Evolutionary conservation across 2,113 vertebrate species (phyloP).

Genomic region (Gymnorhina tibicen): DNA sequence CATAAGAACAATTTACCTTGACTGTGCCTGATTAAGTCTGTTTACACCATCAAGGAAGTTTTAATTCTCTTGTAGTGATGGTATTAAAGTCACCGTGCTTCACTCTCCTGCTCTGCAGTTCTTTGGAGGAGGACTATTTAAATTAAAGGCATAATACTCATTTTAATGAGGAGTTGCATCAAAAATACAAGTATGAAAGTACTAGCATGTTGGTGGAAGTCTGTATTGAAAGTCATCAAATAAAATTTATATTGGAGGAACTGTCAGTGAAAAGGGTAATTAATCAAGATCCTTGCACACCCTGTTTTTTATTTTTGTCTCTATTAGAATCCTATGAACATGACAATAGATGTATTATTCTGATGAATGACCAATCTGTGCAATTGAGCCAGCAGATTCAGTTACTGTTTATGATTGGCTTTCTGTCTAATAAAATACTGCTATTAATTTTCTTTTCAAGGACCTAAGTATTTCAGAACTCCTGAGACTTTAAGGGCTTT

Average conservation of each 20-base stretch:
- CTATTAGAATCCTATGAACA: not conserved
- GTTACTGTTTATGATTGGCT: not conserved
- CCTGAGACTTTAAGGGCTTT: not conserved
- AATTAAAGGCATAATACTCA: not conserved
- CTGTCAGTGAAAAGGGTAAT: conserved; percentile 7
- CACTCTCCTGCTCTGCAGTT: not conserved
- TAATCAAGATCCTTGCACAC: not conserved
- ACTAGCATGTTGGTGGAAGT: not conserved
- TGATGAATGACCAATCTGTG: not conserved
- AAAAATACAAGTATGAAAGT: not conserved
- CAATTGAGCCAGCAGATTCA: not conserved
- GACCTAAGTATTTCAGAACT: not conserved
- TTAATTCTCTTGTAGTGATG: not conserved
- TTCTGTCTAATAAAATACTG: not conserved
- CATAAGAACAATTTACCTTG: not conserved
- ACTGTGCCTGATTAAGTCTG: not conserved
- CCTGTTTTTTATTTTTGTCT: not conserved
- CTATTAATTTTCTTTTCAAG: not conserved
- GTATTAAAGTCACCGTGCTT: not conserved
- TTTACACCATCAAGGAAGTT: not conserved
- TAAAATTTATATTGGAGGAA: conserved; percentile 1
- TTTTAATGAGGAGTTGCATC: not conserved
- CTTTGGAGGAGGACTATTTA: not conserved
- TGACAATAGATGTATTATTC: not conserved
- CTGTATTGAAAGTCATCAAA: not conserved